phyloP scores from a whole-genome alignment of 2,113 vertebrate species.

The Melanerpes aurifrons region DNA sequence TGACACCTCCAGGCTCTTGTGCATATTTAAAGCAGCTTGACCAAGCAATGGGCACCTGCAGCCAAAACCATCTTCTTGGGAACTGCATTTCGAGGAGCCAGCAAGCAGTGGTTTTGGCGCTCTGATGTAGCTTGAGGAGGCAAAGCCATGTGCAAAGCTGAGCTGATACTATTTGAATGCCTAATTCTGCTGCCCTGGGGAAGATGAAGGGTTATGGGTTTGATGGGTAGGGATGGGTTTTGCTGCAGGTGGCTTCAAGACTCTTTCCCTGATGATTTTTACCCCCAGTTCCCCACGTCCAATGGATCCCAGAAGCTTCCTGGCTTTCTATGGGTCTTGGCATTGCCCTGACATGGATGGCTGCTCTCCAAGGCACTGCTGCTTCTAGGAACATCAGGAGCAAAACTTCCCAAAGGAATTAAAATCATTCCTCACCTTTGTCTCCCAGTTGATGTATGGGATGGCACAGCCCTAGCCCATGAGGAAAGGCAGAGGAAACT shows the following conservation, averaged over 20 bases:
- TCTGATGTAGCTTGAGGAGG: accelerated
- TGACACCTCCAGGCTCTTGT: not conserved
- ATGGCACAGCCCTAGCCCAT: too few relatives aligned
- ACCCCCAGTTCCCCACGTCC: not conserved
- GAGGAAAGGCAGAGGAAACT: not conserved
- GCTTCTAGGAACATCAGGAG: not conserved
- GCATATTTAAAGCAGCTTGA: not conserved
- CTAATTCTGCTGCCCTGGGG: not conserved
- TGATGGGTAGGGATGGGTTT: not conserved
- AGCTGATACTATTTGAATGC: not conserved
- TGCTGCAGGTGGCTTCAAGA: not conserved
- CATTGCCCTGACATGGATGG: accelerated
- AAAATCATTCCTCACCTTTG: not conserved
- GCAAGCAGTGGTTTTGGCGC: accelerated
- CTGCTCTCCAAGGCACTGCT: not conserved
- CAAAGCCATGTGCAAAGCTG: not conserved
- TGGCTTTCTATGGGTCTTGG: accelerated
- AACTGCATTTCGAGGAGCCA: accelerated
- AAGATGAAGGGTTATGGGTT: not conserved
- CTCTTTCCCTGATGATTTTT: not conserved
- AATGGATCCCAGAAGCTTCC: not conserved
- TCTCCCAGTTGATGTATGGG: not conserved
- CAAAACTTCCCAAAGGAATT: not conserved
- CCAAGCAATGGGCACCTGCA: not conserved
- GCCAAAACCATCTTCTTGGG: not conserved